phyloP scores from a whole-genome alignment of 2,888 invertebrate species.

The Podabrus alpinus region DNA sequence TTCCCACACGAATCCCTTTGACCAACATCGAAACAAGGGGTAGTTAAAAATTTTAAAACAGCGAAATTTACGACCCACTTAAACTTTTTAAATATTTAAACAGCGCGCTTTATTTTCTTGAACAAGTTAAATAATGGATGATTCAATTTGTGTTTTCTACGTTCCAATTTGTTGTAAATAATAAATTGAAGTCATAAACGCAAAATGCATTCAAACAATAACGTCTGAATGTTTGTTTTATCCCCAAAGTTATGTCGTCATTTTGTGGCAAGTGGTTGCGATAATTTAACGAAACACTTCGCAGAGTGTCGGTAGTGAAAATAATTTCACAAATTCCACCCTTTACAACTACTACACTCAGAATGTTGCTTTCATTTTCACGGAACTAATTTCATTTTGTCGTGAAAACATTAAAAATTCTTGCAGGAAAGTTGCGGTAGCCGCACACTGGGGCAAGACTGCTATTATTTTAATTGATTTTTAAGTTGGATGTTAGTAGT shows the following conservation, averaged over 20 bases:
- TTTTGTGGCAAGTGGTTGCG: background rate
- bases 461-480: too few species aligned
- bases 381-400: background rate
- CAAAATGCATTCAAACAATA: background rate
- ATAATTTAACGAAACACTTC: conserved; percentile 8
- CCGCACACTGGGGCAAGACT: too few species aligned
- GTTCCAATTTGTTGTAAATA: background rate
- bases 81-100: background rate
- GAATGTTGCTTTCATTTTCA: background rate
- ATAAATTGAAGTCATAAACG: background rate
- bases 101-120: background rate
- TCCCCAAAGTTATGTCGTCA: conserved; percentile 4
- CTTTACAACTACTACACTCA: background rate
- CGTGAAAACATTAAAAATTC: background rate
- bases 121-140: background rate
- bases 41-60: background rate
- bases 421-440: too few species aligned
- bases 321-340: background rate
- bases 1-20: background rate
- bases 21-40: background rate
- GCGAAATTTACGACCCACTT: background rate
- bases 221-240: background rate
- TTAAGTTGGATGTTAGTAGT: too few species aligned
- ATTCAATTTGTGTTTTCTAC: background rate
- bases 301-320: background rate